A percentile compares a stretch with the other conserved stretches of the same genome.
Evolutionary conservation across 2,888 invertebrate species (phyloP).

Genomic region (Gortyna flavago): DNA sequence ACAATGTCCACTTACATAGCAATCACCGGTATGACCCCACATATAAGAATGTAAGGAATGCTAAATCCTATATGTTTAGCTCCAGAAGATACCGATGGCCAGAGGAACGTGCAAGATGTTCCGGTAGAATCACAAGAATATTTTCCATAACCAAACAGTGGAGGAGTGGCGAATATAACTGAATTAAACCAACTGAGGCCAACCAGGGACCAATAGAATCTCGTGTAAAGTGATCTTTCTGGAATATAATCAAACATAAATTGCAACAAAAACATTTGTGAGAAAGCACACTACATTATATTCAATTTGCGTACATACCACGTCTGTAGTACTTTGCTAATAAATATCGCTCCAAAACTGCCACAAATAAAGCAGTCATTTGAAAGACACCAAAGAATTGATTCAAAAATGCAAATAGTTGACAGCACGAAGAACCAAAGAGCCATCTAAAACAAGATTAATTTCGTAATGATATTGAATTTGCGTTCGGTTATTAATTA

Average conservation of each 20-base stretch:
- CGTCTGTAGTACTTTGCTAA: slow-evolving; percentile 84
- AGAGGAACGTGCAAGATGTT: slow-evolving; percentile 85
- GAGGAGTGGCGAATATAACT: slow-evolving; percentile 84
- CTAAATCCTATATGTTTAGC: slow-evolving; percentile 85
- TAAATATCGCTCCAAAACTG: slow-evolving; percentile 88
- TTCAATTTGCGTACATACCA: slow-evolving; percentile 75
- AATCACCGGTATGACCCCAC: slow-evolving; percentile 83
- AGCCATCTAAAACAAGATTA: slow-evolving; percentile 86
- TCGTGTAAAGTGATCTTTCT: slow-evolving; percentile 84
- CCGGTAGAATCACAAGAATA: slow-evolving; percentile 89
- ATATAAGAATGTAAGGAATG: slow-evolving; percentile 83
- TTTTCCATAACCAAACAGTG: slow-evolving; percentile 86
- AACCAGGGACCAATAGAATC: slow-evolving; percentile 84
- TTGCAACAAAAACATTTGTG: slow-evolving; percentile 7
- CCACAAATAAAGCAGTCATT: slow-evolving; percentile 85
- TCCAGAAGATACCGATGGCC: slow-evolving; percentile 83
- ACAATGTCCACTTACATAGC: slow-evolving; percentile 81
- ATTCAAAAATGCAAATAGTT: slow-evolving; percentile 89
- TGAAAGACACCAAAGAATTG: slow-evolving; percentile 89
- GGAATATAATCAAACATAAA: slow-evolving; percentile 64
- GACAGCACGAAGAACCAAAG: slow-evolving; percentile 88
- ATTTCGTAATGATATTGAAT: background rate
- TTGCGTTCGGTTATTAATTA: no score
- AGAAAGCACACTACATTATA: background rate
- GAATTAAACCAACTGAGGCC: slow-evolving; percentile 85